These are phyloP conservation scores for Chaetorhynchus papuensis DNA, from an alignment of 2,113 vertebrate genomes.

Conservation along the genomic window DNA sequence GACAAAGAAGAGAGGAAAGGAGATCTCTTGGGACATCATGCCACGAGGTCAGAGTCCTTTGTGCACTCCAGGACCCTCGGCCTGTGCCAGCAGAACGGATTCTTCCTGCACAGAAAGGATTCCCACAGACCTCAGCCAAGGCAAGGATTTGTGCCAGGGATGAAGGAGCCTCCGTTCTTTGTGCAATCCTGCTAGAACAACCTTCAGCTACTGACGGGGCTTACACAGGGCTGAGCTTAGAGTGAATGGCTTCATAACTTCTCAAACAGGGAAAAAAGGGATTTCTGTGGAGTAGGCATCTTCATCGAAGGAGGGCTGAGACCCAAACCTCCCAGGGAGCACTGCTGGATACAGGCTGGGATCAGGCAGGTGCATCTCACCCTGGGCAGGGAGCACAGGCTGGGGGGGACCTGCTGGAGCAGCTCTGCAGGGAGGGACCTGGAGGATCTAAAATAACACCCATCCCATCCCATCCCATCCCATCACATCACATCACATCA, in stretches of 20 bases:
- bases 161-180: neutral
- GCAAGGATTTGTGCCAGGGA: neutral
- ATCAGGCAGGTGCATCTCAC: neutral
- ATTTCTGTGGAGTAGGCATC: neutral
- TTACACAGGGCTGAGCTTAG: neutral
- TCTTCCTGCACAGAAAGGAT: neutral
- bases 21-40: neutral
- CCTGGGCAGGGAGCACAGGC: neutral
- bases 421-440: neutral
- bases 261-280: neutral
- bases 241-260: neutral
- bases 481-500: neutral
- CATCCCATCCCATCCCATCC: neutral
- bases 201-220: neutral
- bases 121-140: neutral
- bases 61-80: neutral
- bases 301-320: neutral
- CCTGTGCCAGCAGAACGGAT: neutral
- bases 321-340: neutral
- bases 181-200: neutral
- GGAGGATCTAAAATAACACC: neutral
- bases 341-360: neutral
- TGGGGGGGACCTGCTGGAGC: neutral
- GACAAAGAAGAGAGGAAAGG: neutral
- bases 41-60: neutral